Base-by-base conservation (phyloP, 2,888 invertebrate genomes). In the Hemistola chrysoprasaria region DNA sequence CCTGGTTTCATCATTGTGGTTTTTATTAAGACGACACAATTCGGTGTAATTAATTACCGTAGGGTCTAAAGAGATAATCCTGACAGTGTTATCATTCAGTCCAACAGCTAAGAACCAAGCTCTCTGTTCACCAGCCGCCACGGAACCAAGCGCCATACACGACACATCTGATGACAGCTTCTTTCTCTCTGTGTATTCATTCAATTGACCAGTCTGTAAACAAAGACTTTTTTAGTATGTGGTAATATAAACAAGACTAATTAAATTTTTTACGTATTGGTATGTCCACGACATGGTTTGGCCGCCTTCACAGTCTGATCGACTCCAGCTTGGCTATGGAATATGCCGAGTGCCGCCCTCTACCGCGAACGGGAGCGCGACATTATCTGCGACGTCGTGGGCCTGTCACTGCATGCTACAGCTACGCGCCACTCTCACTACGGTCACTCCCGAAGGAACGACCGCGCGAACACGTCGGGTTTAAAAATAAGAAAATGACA, bases 181-280 rank as follows among this genome's bases (percentile, higher is more conserved):
- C 68, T 98, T 98, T 6, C 98, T 92, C 73, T 99, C 98, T 5
- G 98, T 98, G 76, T 98, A 99, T 78, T 99, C 99, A 83, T 99
- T 98, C 32, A 99, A 87, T 78, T 98, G 98, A 0, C 99, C 99
- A 56, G 97, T 97, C 98, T 98, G 78, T 27, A 90, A 91, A 32
- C 11, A 25, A 24, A 36, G 30, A 20, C 59, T 29, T 26, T 49
- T 39, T 53, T 41, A 41, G 39, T 8, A 24, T 7, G 20, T 9
- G 6, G 11, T 3, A 20, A n/a, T 22, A 40, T 24, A 11, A 44
- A 25, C 32, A 35, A 8, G 36, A 34, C 6, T 29, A 29, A 24
- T 2, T 11, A 9, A 0, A 22, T 9, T 34, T 11, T n/a, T n/a
- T n/a, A n/a, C n/a, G 22, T 22, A 27, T 50, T 10, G 1, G 60